Evolutionary conservation across 1,140 invertebrate genomes (phyloP).

Genomic region (Nylanderia fulva): DNA sequence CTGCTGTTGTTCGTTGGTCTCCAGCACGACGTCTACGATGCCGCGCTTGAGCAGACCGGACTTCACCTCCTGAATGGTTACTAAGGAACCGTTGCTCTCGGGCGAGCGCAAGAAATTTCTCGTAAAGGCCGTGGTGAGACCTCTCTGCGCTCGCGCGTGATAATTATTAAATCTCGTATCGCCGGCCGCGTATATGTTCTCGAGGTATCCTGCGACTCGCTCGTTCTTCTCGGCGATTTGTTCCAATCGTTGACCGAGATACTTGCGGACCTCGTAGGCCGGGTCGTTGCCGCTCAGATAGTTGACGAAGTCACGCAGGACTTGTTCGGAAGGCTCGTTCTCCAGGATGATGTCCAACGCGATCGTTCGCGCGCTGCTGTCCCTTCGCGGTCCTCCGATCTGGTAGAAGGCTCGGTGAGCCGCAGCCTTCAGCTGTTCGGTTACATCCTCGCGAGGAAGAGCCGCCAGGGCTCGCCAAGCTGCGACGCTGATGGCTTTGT

Average conservation of each 20-base stretch:
- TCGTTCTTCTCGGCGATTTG: conserved; percentile 87
- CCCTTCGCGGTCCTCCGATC: conserved; percentile 87
- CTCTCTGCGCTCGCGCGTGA: conserved; percentile 88
- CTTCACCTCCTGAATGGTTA: conserved; percentile 91
- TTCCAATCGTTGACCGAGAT: conserved; percentile 88
- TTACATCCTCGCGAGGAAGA: conserved; percentile 84
- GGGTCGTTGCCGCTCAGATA: conserved; percentile 86
- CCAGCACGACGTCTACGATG: conserved; percentile 90
- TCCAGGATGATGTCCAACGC: conserved; percentile 91
- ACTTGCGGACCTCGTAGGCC: conserved; percentile 90
- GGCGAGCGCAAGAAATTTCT: conserved; percentile 87
- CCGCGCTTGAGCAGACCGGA: conserved; percentile 92
- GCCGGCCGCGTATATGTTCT: conserved; percentile 80
- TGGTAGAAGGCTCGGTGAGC: conserved; percentile 89
- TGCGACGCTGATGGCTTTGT: conserved; percentile 86
- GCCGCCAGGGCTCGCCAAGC: conserved; percentile 89
- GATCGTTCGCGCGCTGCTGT: conserved; percentile 90
- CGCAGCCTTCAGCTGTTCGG: conserved; percentile 82
- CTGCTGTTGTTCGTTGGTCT: conserved; percentile 85
- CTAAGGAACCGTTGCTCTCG: conserved; percentile 90
- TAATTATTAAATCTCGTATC: conserved; percentile 88
- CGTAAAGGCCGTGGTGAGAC: conserved; percentile 90
- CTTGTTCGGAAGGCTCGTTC: conserved; percentile 85
- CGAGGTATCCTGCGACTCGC: conserved; percentile 83
- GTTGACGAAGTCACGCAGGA: conserved; percentile 86